Conservation (phyloP, 37 sponge, comb jelly and placozoan species). For the Halisarca cf. caerulea region DNA sequence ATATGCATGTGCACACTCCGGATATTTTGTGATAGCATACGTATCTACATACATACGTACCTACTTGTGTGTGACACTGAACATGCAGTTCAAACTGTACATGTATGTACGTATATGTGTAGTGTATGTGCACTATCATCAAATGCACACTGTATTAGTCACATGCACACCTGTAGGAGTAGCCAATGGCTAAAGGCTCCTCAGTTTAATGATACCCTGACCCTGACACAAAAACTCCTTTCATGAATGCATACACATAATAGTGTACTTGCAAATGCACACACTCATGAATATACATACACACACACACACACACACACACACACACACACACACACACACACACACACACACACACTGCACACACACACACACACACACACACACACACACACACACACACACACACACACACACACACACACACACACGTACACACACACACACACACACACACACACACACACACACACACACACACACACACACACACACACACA, state of each 20-base stretch:
- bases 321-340: constrained; percentile 10
- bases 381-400: background rate
- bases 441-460: background rate
- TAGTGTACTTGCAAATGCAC: background rate
- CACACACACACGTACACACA: background rate
- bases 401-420: background rate
- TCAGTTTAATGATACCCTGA: too few species aligned
- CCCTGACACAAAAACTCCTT: too few species aligned
- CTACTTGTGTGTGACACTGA: background rate
- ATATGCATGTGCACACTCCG: too few species aligned
- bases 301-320: constrained; percentile 19
- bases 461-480: background rate
- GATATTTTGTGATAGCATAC: too few species aligned
- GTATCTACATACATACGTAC: too few species aligned
- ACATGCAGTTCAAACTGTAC: background rate
- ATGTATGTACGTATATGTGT: background rate
- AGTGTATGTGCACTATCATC: background rate
- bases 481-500: background rate
- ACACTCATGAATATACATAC: background rate
- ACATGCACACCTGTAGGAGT: background rate
- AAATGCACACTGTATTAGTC: background rate
- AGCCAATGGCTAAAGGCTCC: too few species aligned
- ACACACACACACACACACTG: constrained; percentile 12
- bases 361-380: constrained; percentile 9
- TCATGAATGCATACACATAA: too few species aligned